Evolutionary conservation across 2,888 invertebrate species (phyloP), one percentile per base, ranked within the genome.

Genomic region (Pecten maximus): DNA sequence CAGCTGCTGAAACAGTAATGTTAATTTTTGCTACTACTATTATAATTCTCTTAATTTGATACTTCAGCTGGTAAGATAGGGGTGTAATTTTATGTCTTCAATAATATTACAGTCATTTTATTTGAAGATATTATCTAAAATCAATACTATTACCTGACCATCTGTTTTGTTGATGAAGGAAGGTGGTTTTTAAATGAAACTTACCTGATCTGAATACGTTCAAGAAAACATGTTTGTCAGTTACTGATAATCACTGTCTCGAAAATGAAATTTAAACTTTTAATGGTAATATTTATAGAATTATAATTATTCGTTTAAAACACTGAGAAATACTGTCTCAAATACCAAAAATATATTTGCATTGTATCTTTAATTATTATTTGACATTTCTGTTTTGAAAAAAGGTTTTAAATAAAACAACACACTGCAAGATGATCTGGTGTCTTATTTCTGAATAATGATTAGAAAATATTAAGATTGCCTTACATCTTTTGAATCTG

Each of bases 351-450:
- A 10, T 74, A 12, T 35, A 74, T 74, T 74, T 74, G 74, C 74
- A 74, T 74, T 28, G 74, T 35, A 74, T 74, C 74, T 74, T 48
- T 74, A 35, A 74, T 74, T 74, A 35, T 54, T 54, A 54, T 23
- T 54, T 54, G 54, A 0, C 54, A 54, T 15, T 48, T 48, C 48
- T 60, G 23, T 60, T 60, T 60, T 2, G 2, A 10, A 6, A 74
- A 74, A 74, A 74, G 10, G 28, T 35, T 74, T 74, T 74, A 35
- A 74, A 74, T 74, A 28, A 74, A 74, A 10, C 23, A 23, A n/a
- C 54, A 54, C 74, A 74, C 35, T 35, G 16, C 28, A 74, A 74
- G 28, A 74, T 28, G 10, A 12, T 23, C 74, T 74, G 35, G 1
- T 15, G 16, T 35, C 35, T 74, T 60, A 60, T 35, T 19, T 35